A percentile compares a stretch with the other conserved stretches of the same genome.
phyloP scores from a whole-genome alignment of 2,888 invertebrate genomes.

The Choreutis nemorana region DNA sequence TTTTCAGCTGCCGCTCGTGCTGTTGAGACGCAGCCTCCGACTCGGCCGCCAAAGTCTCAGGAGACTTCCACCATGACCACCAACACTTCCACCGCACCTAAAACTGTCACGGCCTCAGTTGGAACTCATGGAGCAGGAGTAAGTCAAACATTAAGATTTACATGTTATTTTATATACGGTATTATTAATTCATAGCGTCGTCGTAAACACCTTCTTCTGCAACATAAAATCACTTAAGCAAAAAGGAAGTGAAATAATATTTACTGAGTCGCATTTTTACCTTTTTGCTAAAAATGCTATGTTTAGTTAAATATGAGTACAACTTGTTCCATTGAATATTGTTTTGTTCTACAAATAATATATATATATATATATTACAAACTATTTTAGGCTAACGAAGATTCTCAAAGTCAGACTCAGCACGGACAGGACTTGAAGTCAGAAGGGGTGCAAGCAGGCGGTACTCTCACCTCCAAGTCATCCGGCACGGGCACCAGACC shows the following conservation, averaged over 20 bases:
- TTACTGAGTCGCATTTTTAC: no score
- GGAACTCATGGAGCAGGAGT: conserved; percentile 74
- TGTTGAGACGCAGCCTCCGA: conserved; percentile 55
- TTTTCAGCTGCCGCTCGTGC: conserved; percentile 46
- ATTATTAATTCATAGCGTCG: no score
- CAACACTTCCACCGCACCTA: conserved; percentile 69
- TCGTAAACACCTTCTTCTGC: no score
- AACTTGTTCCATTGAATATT: no score
- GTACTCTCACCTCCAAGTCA: conserved; percentile 73
- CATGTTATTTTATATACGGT: no score
- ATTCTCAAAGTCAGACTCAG: conserved; percentile 43
- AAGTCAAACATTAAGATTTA: no score
- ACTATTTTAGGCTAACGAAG: conserved; percentile 39
- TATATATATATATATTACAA: conserved; percentile 12
- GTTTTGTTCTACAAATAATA: no score
- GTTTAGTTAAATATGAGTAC: no score
- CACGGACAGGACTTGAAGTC: conserved; percentile 69
- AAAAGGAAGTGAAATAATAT: no score
- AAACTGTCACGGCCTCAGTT: conserved; percentile 71
- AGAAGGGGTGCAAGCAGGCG: conserved; percentile 86
- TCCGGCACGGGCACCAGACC: conserved; percentile 69
- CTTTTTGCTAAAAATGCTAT: no score
- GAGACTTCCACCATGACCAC: conserved; percentile 74
- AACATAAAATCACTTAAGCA: no score
- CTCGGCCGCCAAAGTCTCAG: conserved; percentile 75